Evolutionary conservation across 1,140 invertebrate species (phyloP).

Genomic region (Panagrolaimus sp.): DNA sequence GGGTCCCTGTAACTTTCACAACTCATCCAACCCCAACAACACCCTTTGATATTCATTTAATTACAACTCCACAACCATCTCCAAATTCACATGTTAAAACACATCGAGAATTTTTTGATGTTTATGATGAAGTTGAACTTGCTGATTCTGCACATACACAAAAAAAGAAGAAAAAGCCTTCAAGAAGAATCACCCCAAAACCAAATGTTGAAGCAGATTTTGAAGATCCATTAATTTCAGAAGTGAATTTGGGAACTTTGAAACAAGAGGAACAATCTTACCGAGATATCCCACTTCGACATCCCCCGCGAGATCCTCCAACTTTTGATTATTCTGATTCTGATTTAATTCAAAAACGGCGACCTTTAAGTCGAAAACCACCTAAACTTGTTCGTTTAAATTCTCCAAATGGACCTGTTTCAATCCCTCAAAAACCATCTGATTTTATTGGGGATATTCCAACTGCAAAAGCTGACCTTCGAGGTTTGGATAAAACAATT

Average conservation of each 20-base stretch:
- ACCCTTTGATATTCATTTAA: background rate
- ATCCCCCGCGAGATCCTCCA: background rate
- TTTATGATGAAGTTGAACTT: slow-evolving; percentile 12
- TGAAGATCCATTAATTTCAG: too few species aligned
- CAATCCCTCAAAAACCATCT: background rate
- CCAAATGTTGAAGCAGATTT: background rate
- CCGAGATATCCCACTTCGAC: background rate
- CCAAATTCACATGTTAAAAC: background rate
- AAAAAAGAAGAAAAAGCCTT: too few species aligned
- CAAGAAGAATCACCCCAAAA: background rate
- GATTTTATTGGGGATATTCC: slow-evolving; percentile 10
- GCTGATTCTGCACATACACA: background rate
- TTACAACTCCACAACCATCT: background rate
- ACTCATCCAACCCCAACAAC: slow-evolving; percentile 9
- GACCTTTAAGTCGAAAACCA: background rate
- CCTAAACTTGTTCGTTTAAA: background rate
- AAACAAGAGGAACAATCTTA: background rate
- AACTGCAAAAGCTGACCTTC: background rate
- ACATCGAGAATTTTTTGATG: background rate
- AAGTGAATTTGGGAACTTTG: background rate
- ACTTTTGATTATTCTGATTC: background rate
- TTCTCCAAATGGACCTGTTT: background rate
- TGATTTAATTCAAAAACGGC: background rate
- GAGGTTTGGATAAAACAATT: background rate
- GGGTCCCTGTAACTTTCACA: background rate